Conservation (phyloP, 2,888 invertebrate species). For the Fissipunctia ypsillon region DNA sequence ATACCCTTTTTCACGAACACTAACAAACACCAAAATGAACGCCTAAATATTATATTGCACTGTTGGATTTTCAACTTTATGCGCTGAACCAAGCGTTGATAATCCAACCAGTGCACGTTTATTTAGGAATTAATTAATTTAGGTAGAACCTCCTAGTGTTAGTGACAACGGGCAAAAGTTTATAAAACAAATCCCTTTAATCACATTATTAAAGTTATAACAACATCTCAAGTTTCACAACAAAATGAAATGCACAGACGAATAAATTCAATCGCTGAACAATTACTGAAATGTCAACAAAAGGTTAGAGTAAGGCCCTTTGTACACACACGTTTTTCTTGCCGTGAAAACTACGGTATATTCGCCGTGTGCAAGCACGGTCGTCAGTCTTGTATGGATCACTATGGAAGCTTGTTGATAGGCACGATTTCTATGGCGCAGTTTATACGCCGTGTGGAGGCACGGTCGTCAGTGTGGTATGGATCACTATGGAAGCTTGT, state of each 20-base stretch:
- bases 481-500: no score
- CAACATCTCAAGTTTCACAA: constrained; percentile 16
- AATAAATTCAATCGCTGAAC: constrained; percentile 36
- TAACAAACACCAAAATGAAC: neutral
- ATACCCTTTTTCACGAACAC: neutral
- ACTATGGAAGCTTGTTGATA: no score
- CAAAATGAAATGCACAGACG: constrained; percentile 29
- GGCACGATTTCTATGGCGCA: no score
- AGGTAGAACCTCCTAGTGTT: neutral
- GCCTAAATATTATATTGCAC: neutral
- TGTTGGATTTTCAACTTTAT: neutral
- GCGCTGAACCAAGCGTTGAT: neutral
- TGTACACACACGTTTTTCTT: no score
- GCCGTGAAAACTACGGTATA: no score
- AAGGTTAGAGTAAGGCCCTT: no score
- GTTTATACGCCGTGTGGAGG: no score
- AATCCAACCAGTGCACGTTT: neutral
- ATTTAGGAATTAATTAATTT: neutral
- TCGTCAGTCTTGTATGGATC: no score
- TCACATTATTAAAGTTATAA: neutral
- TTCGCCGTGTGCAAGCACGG: no score
- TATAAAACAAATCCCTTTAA: neutral
- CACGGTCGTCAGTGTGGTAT: no score
- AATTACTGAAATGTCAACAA: constrained; percentile 32
- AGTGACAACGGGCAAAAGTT: neutral